A percentile compares a stretch with the other conserved stretches of the same genome.
phyloP scores from a whole-genome alignment of 2,113 vertebrate genomes.

The Corythornis vintsioides region DNA sequence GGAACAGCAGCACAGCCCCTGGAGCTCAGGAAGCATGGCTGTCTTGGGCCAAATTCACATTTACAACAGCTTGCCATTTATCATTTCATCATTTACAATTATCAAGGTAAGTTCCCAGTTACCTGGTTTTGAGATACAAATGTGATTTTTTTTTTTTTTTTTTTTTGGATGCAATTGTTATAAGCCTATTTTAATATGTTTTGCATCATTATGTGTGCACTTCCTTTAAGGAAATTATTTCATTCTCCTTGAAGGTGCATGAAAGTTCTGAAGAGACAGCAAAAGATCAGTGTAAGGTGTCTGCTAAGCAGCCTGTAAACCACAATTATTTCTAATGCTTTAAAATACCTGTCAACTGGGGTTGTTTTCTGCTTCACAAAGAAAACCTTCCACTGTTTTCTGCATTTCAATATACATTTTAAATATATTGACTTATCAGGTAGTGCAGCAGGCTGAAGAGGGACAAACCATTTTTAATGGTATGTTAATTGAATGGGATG shows the following conservation, averaged over 20 bases:
- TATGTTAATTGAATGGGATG: slow-evolving; percentile 74
- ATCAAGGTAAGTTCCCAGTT: neutral
- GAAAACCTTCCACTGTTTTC: slow-evolving; percentile 40
- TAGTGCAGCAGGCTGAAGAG: slow-evolving; percentile 53
- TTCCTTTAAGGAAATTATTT: slow-evolving; percentile 50
- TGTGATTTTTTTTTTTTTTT: slow-evolving; percentile 5
- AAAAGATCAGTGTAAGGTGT: slow-evolving; percentile 1
- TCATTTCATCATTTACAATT: too few species aligned
- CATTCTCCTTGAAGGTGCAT: slow-evolving; percentile 41
- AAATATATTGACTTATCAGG: slow-evolving; percentile 64
- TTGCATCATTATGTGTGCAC: slow-evolving; percentile 39
- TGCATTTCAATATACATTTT: slow-evolving; percentile 65
- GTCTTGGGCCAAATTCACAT: neutral
- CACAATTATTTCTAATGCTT: slow-evolving; percentile 38
- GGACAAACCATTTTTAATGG: slow-evolving; percentile 68
- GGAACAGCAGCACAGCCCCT: neutral
- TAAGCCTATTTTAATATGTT: slow-evolving; percentile 10
- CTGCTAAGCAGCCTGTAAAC: slow-evolving; percentile 16
- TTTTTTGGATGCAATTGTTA: slow-evolving; percentile 38
- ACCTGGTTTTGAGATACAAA: slow-evolving; percentile 51
- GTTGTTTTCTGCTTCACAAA: slow-evolving; percentile 57
- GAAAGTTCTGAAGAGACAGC: slow-evolving; percentile 25
- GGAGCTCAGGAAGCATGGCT: neutral
- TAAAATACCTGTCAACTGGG: slow-evolving; percentile 13
- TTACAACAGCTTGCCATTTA: neutral